Percentiles rank a stretch among this genome's conserved stretches.
Evolutionary conservation across 2,888 invertebrate species (phyloP).

Genomic region (Cephus runcator): DNA sequence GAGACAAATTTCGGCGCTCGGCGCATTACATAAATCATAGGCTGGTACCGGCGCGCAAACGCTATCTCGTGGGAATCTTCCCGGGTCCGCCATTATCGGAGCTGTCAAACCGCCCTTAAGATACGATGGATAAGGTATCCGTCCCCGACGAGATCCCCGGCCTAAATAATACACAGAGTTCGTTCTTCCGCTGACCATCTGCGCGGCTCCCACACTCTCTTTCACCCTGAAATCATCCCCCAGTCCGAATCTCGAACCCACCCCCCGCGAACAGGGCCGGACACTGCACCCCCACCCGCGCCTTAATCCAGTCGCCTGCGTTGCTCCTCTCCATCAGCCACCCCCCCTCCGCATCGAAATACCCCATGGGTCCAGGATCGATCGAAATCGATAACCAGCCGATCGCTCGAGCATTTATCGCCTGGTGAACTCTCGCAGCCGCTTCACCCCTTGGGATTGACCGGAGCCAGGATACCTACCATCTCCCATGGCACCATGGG

Average conservation of each 20-base stretch:
- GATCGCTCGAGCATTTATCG: neutral
- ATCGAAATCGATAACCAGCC: neutral
- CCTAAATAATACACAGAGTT: conserved; percentile 21
- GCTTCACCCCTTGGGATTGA: neutral
- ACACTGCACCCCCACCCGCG: conserved; percentile 8
- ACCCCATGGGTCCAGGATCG: neutral
- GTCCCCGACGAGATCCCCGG: conserved; percentile 4
- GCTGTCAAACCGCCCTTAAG: conserved; percentile 24
- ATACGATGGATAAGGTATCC: conserved; percentile 21
- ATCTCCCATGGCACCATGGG: neutral
- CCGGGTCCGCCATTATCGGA: conserved; percentile 18
- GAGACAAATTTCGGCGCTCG: conserved; percentile 40
- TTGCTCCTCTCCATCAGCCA: conserved; percentile 6
- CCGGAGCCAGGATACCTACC: neutral
- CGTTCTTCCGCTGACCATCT: conserved; percentile 15
- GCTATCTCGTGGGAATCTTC: conserved; percentile 4
- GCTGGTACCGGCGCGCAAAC: neutral
- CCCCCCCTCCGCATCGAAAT: conserved; percentile 2
- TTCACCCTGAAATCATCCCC: conserved; percentile 12
- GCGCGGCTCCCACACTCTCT: conserved; percentile 18
- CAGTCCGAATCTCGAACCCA: neutral
- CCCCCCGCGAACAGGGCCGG: neutral
- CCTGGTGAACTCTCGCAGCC: neutral
- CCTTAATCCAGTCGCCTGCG: conserved; percentile 32
- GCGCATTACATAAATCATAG: conserved; percentile 31